Percentiles rank a stretch among this genome's conserved stretches.
These are phyloP conservation scores for Xiphias gladius DNA, from an alignment of 2,113 vertebrate genomes.

Conservation along the genomic window DNA sequence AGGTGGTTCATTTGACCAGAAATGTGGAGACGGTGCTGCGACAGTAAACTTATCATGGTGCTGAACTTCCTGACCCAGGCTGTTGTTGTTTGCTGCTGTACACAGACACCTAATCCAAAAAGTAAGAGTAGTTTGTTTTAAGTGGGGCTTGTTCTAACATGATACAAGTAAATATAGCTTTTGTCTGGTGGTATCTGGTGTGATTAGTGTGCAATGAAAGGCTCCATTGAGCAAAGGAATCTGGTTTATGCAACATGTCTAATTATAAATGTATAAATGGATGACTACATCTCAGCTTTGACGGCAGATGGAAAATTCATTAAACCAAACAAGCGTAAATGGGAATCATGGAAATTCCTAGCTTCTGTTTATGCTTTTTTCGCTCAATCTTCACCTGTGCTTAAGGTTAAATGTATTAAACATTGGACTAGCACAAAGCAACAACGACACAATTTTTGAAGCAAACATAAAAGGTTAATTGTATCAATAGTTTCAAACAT, in stretches of 20 bases:
- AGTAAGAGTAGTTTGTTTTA: constrained; percentile 71
- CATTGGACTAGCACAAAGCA: not conserved
- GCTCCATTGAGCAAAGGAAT: constrained; percentile 78
- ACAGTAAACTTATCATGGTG: constrained; percentile 53
- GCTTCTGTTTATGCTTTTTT: constrained; percentile 18
- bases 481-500: constrained; percentile 22
- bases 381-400: constrained; percentile 6
- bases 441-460: not conserved
- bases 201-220: constrained; percentile 75
- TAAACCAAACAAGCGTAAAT: constrained; percentile 39
- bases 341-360: constrained; percentile 33
- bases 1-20: constrained; percentile 57
- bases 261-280: constrained; percentile 75
- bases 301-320: constrained; percentile 64
- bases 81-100: constrained; percentile 67
- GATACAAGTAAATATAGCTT: constrained; percentile 80
- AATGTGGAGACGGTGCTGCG: constrained; percentile 24
- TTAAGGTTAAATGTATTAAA: constrained; percentile 29
- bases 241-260: constrained; percentile 75
- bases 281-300: constrained; percentile 67
- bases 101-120: constrained; percentile 66
- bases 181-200: constrained; percentile 71
- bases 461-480: constrained; percentile 13
- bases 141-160: constrained; percentile 76
- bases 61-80: constrained; percentile 66